Base-by-base conservation (phyloP, 2,113 vertebrate species). In the Triplophysa dalaica region DNA sequence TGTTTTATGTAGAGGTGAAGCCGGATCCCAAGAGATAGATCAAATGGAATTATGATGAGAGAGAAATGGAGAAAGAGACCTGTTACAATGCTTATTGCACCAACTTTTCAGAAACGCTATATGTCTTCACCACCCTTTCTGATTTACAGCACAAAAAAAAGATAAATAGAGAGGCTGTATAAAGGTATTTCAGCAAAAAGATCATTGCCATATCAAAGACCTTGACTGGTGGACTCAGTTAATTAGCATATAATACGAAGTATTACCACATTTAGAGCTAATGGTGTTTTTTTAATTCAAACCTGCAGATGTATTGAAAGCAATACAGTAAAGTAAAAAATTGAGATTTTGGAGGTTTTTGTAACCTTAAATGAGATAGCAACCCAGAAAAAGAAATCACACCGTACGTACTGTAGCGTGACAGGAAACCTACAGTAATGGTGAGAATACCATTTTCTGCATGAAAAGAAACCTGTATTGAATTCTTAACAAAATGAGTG, bases 1-100 rank as follows among this genome's bases (percentile, higher is more conserved):
- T 79, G 77, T 73, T 33, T 73, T 26, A 54, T 43, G 61, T 12
- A 54, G 69, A 50, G 48, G 58, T 79, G 56, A 64, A n/a, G 58
- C 33, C 21, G 33, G 58, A 80, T 72, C 69, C 45, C 60, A 41
- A 17, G 69, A 79, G 67, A 50, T 1, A 48, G 45, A 65, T 63
- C 68, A 80, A 60, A 80, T 43, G 26, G 68, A 80, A 61, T 64
- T 41, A 73, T 45, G 67, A 70, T 33, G 54, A 79, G 19, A 54
- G 24, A 52, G 29, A 58, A 21, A 60, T 13, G 65, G 26, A 64
- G 45, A 41, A 21, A 2, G n/a, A 70, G 38, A 50, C 26, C 60
- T 50, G 24, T 58, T 50, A n/a, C 50, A 58, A 75, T 64, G 14
- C 60, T 73, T 24, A 73, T 48, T 19, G 13, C 70, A 74, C 64